Conservation (phyloP, 1,140 invertebrate species). For the Neotoxoptera formosana region DNA sequence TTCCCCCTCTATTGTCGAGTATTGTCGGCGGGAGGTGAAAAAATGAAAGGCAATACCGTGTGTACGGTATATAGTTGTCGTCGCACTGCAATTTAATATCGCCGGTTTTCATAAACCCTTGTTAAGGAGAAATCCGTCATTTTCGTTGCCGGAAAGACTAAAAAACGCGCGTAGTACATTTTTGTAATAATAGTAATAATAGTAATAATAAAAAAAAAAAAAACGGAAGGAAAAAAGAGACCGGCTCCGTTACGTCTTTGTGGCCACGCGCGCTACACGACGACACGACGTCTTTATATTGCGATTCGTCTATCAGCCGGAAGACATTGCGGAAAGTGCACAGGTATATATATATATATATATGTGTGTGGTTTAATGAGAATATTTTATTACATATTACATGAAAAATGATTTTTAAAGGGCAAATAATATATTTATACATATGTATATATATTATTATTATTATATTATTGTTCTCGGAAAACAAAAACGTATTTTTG, state of each 20-base stretch:
- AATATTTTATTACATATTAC: conserved; percentile 16
- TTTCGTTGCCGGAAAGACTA: conserved; percentile 35
- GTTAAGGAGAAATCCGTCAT: conserved; percentile 51
- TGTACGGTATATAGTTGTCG: not conserved
- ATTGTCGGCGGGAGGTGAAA: not conserved
- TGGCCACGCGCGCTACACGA: not conserved
- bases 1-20: not conserved
- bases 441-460: too few species aligned
- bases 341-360: not conserved
- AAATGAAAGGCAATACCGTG: conserved; percentile 26
- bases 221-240: not conserved
- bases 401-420: not conserved
- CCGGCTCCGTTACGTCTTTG: not conserved
- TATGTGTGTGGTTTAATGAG: not conserved
- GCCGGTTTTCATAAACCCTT: conserved; percentile 51
- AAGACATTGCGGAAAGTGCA: not conserved
- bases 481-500: not conserved
- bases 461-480: not conserved
- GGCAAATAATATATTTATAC: not conserved
- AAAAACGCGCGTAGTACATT: not conserved
- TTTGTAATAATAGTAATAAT: not conserved
- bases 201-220: not conserved
- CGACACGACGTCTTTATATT: not conserved
- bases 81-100: conserved; percentile 39
- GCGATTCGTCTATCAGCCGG: not conserved